phyloP scores from a whole-genome alignment of 2,888 invertebrate species.

The Eledona agricola region DNA sequence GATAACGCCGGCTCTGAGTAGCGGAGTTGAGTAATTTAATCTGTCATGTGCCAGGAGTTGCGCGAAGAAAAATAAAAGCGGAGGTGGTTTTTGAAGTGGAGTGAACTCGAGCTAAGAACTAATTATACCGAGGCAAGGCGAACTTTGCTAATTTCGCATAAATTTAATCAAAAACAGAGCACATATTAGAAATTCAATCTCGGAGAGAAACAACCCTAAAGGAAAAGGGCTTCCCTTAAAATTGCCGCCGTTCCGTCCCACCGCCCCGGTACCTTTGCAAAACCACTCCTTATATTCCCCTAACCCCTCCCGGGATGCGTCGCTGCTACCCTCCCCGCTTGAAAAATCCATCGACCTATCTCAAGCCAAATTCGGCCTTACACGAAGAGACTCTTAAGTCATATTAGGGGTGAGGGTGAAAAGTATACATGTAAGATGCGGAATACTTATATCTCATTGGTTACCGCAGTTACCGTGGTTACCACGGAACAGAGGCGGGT shows the following conservation, averaged over 20 bases:
- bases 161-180: constrained; percentile 64
- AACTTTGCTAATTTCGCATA: constrained; percentile 57
- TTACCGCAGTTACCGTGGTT: constrained; percentile 59
- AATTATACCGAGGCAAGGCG: constrained; percentile 51
- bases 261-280: constrained; percentile 42
- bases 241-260: constrained; percentile 54
- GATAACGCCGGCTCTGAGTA: no score
- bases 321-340: constrained; percentile 45
- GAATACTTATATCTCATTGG: constrained; percentile 62
- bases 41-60: constrained; percentile 59
- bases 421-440: constrained; percentile 56
- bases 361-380: constrained; percentile 58
- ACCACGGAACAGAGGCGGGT: constrained; percentile 53
- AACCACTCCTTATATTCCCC: constrained; percentile 50
- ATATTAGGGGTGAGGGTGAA: constrained; percentile 47
- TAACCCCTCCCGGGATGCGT: constrained; percentile 39
- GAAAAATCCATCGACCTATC: constrained; percentile 56
- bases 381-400: constrained; percentile 54
- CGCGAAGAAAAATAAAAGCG: constrained; percentile 53
- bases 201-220: constrained; percentile 61
- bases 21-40: constrained; percentile 60
- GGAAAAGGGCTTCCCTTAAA: constrained; percentile 60
- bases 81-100: no score
- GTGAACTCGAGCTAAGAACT: no score
- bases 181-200: constrained; percentile 64